These are phyloP conservation scores for Ornithorhynchus anatinus DNA, from an alignment of 2,113 vertebrate genomes.

Conservation along the genomic window DNA sequence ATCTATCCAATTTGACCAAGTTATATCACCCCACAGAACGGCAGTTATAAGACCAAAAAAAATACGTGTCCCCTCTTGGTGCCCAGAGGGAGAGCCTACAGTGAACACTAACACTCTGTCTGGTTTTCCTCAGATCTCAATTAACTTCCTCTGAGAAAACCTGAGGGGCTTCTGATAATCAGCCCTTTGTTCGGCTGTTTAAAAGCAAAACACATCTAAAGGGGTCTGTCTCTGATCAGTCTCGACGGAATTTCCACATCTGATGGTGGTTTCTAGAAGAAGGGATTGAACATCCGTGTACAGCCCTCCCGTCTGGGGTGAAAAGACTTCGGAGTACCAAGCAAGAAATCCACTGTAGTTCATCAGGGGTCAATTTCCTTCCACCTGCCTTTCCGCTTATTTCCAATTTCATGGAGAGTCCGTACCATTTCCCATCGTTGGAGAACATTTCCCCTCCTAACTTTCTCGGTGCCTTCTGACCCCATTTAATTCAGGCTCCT, in stretches of 20 bases:
- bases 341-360: too few species aligned
- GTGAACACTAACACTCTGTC: background rate
- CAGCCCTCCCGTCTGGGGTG: background rate
- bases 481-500: too few species aligned
- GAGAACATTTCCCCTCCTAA: too few species aligned
- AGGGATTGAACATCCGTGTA: fast-evolving
- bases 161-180: background rate
- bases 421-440: too few species aligned
- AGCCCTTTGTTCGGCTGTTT: background rate
- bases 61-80: background rate
- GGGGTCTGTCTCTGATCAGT: background rate
- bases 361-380: too few species aligned
- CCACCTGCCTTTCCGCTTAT: too few species aligned
- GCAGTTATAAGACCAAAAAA: background rate
- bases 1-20: conserved; percentile 18
- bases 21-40: conserved; percentile 13
- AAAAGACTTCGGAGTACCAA: fast-evolving
- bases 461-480: too few species aligned
- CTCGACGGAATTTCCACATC: background rate
- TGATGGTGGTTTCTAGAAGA: background rate
- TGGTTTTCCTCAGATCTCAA: background rate
- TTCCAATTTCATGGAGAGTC: too few species aligned
- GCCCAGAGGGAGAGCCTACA: background rate
- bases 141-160: background rate
- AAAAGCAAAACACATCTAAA: fast-evolving